phyloP scores from a whole-genome alignment of 1,140 invertebrate species.

The Zaprionus capensis region DNA sequence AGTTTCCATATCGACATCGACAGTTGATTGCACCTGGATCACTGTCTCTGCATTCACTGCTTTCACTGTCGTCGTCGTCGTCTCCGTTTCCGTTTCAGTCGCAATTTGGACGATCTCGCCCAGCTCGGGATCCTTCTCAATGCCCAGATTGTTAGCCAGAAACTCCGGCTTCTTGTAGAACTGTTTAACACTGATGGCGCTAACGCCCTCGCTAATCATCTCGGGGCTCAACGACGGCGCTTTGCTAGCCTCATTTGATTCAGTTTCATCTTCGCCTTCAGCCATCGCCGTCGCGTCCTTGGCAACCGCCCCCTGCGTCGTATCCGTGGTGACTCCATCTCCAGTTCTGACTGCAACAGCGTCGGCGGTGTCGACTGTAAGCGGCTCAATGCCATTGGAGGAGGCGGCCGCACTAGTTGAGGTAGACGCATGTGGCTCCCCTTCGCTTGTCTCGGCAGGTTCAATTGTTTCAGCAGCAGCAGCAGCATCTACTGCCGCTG shows the following conservation, averaged over 20 bases:
- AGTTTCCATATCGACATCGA: constrained; percentile 15
- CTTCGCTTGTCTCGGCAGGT: background rate
- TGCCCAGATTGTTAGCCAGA: constrained; percentile 83
- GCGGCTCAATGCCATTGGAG: constrained; percentile 61
- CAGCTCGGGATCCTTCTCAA: constrained; percentile 82
- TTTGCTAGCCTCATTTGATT: constrained; percentile 49
- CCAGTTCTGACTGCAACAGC: background rate
- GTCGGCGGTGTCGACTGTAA: constrained; percentile 64
- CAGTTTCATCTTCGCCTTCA: constrained; percentile 1
- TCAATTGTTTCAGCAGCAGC: background rate
- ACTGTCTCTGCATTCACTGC: background rate
- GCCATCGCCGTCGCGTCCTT: constrained; percentile 15
- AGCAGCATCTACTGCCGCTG: background rate
- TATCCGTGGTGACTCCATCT: background rate
- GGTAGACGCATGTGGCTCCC: constrained; percentile 22
- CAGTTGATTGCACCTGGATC: background rate
- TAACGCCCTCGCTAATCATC: constrained; percentile 79
- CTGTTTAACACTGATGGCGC: constrained; percentile 77
- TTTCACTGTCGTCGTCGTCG: background rate
- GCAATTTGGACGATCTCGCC: constrained; percentile 82
- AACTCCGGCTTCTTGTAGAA: constrained; percentile 84
- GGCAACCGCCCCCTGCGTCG: background rate
- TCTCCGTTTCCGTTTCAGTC: constrained; percentile 33
- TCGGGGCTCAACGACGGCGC: constrained; percentile 75
- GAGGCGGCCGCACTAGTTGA: constrained; percentile 19